Conservation (phyloP, 2,113 vertebrate species). For the Colius striatus region DNA sequence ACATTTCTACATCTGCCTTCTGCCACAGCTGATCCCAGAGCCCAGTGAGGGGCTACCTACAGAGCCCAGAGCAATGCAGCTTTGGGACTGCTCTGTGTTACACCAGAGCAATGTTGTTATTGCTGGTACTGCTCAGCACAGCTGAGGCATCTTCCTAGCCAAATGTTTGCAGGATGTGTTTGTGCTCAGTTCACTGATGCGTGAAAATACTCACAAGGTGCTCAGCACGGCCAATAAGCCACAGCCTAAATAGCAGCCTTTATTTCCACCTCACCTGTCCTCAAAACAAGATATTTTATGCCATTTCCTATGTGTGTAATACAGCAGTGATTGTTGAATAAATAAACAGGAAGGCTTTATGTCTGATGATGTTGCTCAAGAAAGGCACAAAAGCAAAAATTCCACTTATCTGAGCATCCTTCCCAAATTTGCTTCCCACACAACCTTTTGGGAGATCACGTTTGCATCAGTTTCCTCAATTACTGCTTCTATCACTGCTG, state of each 20-base stretch:
- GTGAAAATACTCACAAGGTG: not conserved
- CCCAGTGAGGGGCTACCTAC: not conserved
- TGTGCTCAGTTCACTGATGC: not conserved
- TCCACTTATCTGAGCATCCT: slow-evolving; percentile 39
- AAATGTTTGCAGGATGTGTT: slow-evolving; percentile 20
- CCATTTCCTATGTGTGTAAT: not conserved
- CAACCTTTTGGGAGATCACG: slow-evolving; percentile 59
- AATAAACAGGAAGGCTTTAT: slow-evolving; percentile 19
- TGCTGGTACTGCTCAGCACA: not conserved
- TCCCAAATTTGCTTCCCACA: slow-evolving; percentile 59
- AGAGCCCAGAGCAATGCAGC: not conserved
- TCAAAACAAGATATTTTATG: not conserved
- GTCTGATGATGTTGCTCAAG: not conserved
- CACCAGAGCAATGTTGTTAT: not conserved
- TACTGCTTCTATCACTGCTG: not conserved
- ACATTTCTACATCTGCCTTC: not conserved
- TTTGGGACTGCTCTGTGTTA: not conserved
- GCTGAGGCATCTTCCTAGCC: slow-evolving; percentile 21
- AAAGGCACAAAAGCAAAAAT: slow-evolving; percentile 27
- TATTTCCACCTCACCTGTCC: slow-evolving; percentile 33
- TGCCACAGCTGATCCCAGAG: not conserved
- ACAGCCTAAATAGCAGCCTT: not conserved
- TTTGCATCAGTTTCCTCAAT: slow-evolving; percentile 63
- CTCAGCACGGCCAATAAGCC: not conserved
- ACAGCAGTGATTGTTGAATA: rapidly evolving